phyloP scores from a whole-genome alignment of 2,888 invertebrate genomes.

The Heliconius erato region DNA sequence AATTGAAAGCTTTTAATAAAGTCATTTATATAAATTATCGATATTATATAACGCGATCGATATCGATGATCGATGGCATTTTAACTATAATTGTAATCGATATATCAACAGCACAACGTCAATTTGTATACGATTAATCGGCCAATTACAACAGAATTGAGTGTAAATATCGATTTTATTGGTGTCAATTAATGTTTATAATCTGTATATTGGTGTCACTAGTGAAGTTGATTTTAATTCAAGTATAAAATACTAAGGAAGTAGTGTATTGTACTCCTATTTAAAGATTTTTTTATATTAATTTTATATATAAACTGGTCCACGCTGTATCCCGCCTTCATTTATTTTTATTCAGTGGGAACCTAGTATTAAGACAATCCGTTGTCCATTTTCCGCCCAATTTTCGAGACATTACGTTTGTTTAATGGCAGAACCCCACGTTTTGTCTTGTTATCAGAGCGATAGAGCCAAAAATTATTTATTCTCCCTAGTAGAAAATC shows the following conservation, averaged over 20 bases:
- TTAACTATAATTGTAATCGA: conserved; percentile 31
- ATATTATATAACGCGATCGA: conserved; percentile 9
- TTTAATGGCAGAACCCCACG: not conserved
- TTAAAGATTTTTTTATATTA: not conserved
- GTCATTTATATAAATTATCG: conserved; percentile 26
- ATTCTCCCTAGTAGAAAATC: too few relatives aligned
- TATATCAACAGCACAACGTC: conserved; percentile 26
- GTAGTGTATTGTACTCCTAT: not conserved
- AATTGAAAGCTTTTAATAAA: conserved; percentile 8
- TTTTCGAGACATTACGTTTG: not conserved
- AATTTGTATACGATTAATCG: conserved; percentile 30
- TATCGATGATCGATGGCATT: conserved; percentile 28
- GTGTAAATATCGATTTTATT: conserved; percentile 31
- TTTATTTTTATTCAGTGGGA: too few relatives aligned
- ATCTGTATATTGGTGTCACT: conserved; percentile 13
- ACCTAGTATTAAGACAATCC: not conserved
- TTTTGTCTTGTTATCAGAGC: not conserved
- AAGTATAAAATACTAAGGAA: not conserved
- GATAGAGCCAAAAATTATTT: too few relatives aligned
- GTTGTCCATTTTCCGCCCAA: not conserved
- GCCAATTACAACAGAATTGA: conserved; percentile 14
- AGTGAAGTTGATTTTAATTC: conserved; percentile 14
- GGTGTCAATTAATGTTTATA: conserved; percentile 22
- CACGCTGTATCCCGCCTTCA: too few relatives aligned
- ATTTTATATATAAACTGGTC: too few relatives aligned